Evolutionary conservation across 2,888 invertebrate genomes (phyloP).

Genomic region (Microctonus brassicae): DNA sequence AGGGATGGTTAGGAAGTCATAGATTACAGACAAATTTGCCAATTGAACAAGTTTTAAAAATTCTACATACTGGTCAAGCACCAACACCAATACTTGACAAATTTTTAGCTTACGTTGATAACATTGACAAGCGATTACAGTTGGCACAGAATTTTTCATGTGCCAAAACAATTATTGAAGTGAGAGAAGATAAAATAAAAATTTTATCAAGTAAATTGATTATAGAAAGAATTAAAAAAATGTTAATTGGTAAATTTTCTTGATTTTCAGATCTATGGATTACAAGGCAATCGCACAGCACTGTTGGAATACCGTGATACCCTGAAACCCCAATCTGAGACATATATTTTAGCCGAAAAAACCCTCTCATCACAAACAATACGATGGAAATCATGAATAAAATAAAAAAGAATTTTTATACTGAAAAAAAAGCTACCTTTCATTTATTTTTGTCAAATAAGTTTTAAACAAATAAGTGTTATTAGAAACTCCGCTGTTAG

Average conservation of each 20-base stretch:
- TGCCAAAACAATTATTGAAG: constrained; percentile 77
- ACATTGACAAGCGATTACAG: constrained; percentile 73
- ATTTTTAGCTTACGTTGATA: constrained; percentile 73
- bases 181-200: constrained; percentile 48
- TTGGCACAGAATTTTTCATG: constrained; percentile 77
- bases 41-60: constrained; percentile 70
- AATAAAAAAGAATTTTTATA: background rate
- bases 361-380: constrained; percentile 72
- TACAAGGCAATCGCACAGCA: constrained; percentile 75
- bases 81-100: constrained; percentile 71
- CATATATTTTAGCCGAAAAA: constrained; percentile 81
- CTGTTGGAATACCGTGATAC: constrained; percentile 76
- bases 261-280: constrained; percentile 67
- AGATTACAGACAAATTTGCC: constrained; percentile 69
- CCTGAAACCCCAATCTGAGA: constrained; percentile 77
- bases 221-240: background rate
- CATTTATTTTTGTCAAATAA: constrained; percentile 1
- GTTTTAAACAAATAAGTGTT: background rate
- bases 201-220: background rate
- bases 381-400: constrained; percentile 54
- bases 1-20: constrained; percentile 71
- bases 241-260: background rate
- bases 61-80: constrained; percentile 67
- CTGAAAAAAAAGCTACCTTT: background rate
- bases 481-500: background rate